Conservation (phyloP, 1,140 invertebrate species). For the Ephestia elutella region DNA sequence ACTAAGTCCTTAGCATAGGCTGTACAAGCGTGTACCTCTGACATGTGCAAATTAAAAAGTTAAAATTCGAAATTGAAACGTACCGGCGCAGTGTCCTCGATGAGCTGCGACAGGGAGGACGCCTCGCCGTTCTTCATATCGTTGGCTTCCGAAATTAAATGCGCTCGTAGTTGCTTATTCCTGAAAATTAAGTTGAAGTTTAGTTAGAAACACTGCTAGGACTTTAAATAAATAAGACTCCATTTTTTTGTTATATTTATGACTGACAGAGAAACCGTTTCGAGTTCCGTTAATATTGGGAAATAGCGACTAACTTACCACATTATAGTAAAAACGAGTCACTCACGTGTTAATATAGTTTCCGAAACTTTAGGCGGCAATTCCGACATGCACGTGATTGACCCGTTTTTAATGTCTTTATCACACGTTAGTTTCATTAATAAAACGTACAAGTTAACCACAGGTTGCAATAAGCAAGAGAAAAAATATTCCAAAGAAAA, state of each 20-base stretch:
- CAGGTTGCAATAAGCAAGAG: no score
- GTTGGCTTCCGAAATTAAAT: conserved; percentile 79
- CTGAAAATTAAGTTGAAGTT: conserved; percentile 49
- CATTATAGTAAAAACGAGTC: no score
- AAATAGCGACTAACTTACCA: no score
- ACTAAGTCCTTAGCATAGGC: conserved; percentile 22
- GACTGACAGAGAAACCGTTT: background rate
- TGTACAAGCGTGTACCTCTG: conserved; percentile 29
- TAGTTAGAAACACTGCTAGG: background rate
- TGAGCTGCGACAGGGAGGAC: conserved; percentile 52
- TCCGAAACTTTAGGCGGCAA: no score
- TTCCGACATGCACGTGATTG: no score
- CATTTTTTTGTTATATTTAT: no score
- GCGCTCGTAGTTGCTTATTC: conserved; percentile 84
- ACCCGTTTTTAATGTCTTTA: no score
- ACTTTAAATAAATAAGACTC: conserved; percentile 5
- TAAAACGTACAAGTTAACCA: no score
- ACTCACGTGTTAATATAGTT: no score
- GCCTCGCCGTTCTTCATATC: conserved; percentile 64
- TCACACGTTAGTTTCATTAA: no score
- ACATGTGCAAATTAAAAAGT: background rate
- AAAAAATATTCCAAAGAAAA: no score
- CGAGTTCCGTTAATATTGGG: no score
- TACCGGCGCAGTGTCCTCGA: conserved; percentile 66
- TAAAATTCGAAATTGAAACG: conserved; percentile 15